Conservation (phyloP, 2,888 invertebrate genomes). For the Drosophila monieri region DNA sequence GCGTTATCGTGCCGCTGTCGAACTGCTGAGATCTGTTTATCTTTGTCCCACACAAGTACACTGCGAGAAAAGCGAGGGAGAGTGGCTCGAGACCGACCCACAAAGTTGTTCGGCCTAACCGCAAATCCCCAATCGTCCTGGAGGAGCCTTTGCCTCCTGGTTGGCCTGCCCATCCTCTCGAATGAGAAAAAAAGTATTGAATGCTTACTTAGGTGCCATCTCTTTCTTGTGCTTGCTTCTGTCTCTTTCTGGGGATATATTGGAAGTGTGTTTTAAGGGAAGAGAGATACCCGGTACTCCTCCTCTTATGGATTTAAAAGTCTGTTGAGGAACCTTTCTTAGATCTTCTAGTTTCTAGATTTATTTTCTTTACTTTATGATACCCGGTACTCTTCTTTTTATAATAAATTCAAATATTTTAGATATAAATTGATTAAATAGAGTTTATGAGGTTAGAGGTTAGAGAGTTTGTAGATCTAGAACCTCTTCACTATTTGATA, state of each 20-base stretch:
- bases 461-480: too few species aligned
- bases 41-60: constrained; percentile 38
- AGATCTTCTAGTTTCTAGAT: too few species aligned
- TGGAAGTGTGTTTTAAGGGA: background rate
- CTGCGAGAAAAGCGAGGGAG: background rate
- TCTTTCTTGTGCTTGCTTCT: background rate
- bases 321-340: too few species aligned
- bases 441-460: too few species aligned
- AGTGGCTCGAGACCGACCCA: constrained; percentile 10
- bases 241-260: background rate
- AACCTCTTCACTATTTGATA: too few species aligned
- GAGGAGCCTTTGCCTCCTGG: too few species aligned
- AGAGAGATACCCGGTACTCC: too few species aligned
- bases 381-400: too few species aligned
- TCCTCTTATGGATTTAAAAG: too few species aligned
- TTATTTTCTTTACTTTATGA: too few species aligned
- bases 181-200: constrained; percentile 38
- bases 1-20: constrained; percentile 36
- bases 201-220: constrained; percentile 27
- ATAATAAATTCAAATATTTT: too few species aligned
- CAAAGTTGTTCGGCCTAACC: constrained; percentile 51
- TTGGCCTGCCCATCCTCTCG: background rate
- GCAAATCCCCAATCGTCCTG: constrained; percentile 31
- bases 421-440: too few species aligned
- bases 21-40: constrained; percentile 56